Evolutionary conservation across 2,113 vertebrate species (phyloP).

Genomic region (Myotis lucifugus): DNA sequence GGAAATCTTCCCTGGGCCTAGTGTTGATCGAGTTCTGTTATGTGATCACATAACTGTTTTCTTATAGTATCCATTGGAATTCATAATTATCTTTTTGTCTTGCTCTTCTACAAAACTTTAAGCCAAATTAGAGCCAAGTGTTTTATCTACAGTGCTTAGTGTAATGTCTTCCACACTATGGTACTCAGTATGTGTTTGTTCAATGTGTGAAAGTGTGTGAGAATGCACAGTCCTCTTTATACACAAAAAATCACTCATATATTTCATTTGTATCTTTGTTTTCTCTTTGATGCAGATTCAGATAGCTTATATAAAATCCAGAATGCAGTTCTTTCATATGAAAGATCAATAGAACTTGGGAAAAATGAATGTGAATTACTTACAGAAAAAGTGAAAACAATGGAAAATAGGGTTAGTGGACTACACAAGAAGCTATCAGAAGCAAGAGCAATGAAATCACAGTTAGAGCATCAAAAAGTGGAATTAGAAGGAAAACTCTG

Average conservation of each 20-base stretch:
- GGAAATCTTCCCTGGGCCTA: not conserved
- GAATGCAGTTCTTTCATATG: slow-evolving; percentile 90
- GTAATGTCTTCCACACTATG: not conserved
- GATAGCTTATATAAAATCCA: slow-evolving; percentile 89
- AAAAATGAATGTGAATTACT: slow-evolving; percentile 85
- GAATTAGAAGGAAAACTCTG: slow-evolving; percentile 88
- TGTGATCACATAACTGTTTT: not conserved
- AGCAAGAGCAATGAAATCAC: slow-evolving; percentile 85
- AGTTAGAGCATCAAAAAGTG: slow-evolving; percentile 88
- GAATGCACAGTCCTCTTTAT: not conserved
- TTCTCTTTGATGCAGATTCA: slow-evolving; percentile 84
- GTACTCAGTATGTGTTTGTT: not conserved
- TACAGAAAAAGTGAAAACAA: slow-evolving; percentile 85
- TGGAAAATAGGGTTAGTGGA: slow-evolving; percentile 84
- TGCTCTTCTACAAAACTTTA: not conserved
- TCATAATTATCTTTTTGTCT: not conserved
- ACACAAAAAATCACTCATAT: not conserved
- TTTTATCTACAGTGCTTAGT: not conserved
- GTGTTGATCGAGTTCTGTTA: not conserved
- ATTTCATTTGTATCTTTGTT: slow-evolving; percentile 41
- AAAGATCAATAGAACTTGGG: slow-evolving; percentile 88
- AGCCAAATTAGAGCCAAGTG: not conserved
- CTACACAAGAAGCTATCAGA: slow-evolving; percentile 86
- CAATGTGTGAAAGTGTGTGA: not conserved
- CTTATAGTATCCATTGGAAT: not conserved